Evolutionary conservation across 2,888 invertebrate genomes (phyloP), one percentile per base, ranked within the genome.

Genomic region (Torymus auratus): DNA sequence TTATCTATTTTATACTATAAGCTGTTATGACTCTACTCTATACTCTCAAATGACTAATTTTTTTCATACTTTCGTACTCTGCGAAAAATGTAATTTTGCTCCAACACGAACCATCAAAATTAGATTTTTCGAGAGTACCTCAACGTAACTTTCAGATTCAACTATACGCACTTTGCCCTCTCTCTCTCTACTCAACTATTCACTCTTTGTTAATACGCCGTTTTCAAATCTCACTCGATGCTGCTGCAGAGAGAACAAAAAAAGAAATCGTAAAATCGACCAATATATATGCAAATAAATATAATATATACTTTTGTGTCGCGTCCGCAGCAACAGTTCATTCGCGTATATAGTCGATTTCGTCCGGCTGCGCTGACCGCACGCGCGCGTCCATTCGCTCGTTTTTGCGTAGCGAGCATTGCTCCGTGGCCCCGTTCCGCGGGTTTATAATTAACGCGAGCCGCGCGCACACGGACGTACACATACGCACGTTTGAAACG

Each of bases 401-500:
- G 74, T 68, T 78, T 78, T 78, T 82, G 77, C 71, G 71, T 71
- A 17, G 64, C 78, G 65, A 65, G 78, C 78, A 65, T 78, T 70
- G 53, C 76, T 76, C 41, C 65, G 78, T 73, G 78, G 67, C 78
- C 78, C 64, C 78, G 61, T 73, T 78, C 60, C 71, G 58, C 71
- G 56, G 23, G 76, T 77, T 72, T 72, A 80, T 81, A 69, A 68
- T 81, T 81, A 81, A 65, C 56, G 72, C n/a, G 68, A 65, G 69
- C 1, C 20, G 23, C 50, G 23, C 52, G 50, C 55, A 67, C 55
- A 58, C 13, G 11, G 2, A 23, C 50, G n/a, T 7, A 7, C 41
- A 41, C 20, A 60, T 15, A 56, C 55, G 65, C 55, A 58, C 13
- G n/a, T 13, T 23, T 20, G 17, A 84, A 92, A 93, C 91, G 89